Base-by-base conservation (phyloP, 2,797 vertebrate species). In the Sandelia bainsii region DNA sequence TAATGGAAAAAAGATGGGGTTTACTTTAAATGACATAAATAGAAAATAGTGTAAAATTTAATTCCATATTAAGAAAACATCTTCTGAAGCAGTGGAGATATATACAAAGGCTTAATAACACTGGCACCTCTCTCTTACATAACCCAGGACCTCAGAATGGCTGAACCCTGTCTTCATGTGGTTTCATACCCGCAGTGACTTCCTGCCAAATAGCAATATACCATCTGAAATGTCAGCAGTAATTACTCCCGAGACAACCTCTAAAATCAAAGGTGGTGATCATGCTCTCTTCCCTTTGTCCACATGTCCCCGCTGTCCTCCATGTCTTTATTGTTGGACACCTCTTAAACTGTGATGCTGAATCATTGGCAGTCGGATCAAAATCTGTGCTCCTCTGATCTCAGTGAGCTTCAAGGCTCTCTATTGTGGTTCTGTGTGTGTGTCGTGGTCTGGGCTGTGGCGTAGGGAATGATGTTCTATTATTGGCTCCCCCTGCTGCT, bases 181-280 rank as follows among this genome's bases (percentile, higher is more conserved):
- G 57, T 77, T 69, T 78, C 56, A 86, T 83, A 80, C 70, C 80
- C 71, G 71, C 68, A 54, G 71, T 73, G 69, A 78, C 61, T 45
- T 44, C 72, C 69, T 79, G 54, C 81, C 86, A 89, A 85, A 87
- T 75, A 84, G 85, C 77, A 87, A 87, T 82, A 88, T 81, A 78
- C 79, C 74, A 78, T 77, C 57, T 68, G 68, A 92, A 91, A 92
- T 90, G 88, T 89, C 88, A 93, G 79, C 80, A 60, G 84, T 89
- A 89, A 89, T 91, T 87, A 88, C 81, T 86, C 32, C 67, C 77
- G 79, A 86, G 87, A 85, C 80, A 74, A 75, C 70, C 76, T 83
- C 62, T 65, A 39, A 86, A 87, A 85, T 84, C 68, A 86, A 83
- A 79, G 66, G 68, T 66, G 61, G 45, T 46, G 51, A 80, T 81